Conservation (phyloP, 2,113 vertebrate genomes). For the Nycticryphes semicollaris region DNA sequence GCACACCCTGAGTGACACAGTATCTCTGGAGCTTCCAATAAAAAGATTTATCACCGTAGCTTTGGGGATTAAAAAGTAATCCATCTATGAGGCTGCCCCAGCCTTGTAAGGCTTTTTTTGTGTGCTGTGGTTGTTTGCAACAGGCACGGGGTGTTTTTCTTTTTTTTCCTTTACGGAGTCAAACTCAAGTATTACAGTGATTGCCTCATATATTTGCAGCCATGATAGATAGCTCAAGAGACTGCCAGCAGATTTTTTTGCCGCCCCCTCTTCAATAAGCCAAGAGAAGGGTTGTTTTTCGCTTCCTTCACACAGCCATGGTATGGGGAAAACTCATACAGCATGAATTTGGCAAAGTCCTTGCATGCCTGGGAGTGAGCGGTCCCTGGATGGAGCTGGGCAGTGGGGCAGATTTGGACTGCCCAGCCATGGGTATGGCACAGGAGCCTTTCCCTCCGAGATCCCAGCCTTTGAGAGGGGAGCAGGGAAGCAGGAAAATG, state of each 20-base stretch:
- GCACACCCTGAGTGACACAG: neutral
- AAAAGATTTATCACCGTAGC: constrained; percentile 54
- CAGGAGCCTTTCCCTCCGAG: neutral
- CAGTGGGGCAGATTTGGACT: neutral
- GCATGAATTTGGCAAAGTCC: neutral
- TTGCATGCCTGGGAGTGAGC: neutral
- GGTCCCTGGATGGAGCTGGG: neutral
- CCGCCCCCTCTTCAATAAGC: neutral
- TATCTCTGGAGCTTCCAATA: neutral
- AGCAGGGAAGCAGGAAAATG: neutral
- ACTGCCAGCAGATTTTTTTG: neutral
- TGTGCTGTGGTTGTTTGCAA: constrained; percentile 11
- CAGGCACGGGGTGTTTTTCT: neutral
- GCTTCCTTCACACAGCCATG: neutral
- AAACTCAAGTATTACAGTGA: constrained; percentile 19
- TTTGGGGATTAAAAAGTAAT: constrained; percentile 66
- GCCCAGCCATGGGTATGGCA: neutral
- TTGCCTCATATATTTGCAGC: neutral
- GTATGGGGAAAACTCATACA: neutral
- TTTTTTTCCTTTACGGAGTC: neutral
- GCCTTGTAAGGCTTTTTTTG: constrained; percentile 67
- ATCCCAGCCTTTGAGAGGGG: neutral
- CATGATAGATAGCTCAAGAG: constrained; percentile 19
- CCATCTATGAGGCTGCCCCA: constrained; percentile 33
- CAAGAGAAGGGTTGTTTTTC: neutral